Base-by-base conservation (phyloP, 2,888 invertebrate genomes). In the Bimastos eiseni region DNA sequence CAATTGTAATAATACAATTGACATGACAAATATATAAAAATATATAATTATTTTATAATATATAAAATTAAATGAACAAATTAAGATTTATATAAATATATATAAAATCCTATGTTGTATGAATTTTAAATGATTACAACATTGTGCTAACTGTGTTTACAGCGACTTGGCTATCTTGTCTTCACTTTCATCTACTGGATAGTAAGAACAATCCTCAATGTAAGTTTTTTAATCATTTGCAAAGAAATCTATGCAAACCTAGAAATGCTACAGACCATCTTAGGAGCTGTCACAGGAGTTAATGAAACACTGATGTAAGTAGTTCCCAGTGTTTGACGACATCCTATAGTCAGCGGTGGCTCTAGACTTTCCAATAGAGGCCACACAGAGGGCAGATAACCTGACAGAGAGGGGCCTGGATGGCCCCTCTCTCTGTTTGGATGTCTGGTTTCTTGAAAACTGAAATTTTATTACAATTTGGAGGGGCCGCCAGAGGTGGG, bases 121-220 rank as follows among this genome's bases (percentile, higher is more conserved):
- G 17, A 30, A 8, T 70, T 30, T 30, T 8, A 70, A n/a, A 70
- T n/a, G 30, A n/a, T 70, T 70, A n/a, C n/a, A n/a, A 70, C 11
- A n/a, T 1, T 70, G n/a, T 70, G 13, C 6, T 70, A 70, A 30
- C 6, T 89, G 41, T 30, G 70, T 33, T 90, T 88, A 37, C 93
- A 95, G 95, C 93, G 95, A 91, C 93, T 94, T 89, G 93, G 94
- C 24, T 95, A 93, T 92, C 93, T 95, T 37, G 94, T 95, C 30
- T 94, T 94, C 92, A 93, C 93, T 15, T 94, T 94, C 94, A 92
- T 95, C 70, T 94, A 93, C 92, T 95, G 94, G 94, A 91, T 94
- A 34, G 92, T 93, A n/a, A 92, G 94, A 88, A 93, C 94, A 13
- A 83, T 94, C 36, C 91, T 93, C n/a, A 94, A 94, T 92, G 94